phyloP scores from a whole-genome alignment of 2,113 vertebrate species.

The Procavia capensis region DNA sequence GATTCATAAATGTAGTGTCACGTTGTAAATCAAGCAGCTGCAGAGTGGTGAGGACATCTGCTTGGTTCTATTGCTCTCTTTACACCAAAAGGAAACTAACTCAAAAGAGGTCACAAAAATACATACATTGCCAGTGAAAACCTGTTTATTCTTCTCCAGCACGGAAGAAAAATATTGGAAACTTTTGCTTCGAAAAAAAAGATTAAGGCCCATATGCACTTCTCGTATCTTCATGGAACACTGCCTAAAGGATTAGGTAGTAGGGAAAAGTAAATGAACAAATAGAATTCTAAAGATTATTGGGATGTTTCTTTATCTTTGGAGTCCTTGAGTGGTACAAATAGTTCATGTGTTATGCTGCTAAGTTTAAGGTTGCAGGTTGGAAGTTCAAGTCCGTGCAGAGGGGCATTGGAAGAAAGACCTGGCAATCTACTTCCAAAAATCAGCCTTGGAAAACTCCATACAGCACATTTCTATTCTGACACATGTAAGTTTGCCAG shows the following conservation, averaged over 20 bases:
- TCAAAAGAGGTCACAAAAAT: slow-evolving; percentile 43
- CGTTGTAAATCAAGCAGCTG: slow-evolving; percentile 51
- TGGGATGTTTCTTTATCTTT: not conserved
- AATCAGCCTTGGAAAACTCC: not conserved
- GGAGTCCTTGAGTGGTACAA: not conserved
- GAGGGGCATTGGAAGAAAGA: not conserved
- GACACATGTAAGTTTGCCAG: not conserved
- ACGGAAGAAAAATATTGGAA: not conserved
- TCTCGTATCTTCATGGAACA: not conserved
- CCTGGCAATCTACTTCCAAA: not conserved
- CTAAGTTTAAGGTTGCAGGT: not conserved
- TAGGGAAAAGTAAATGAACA: not conserved
- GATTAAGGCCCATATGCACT: not conserved
- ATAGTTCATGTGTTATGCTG: not conserved
- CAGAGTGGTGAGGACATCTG: not conserved
- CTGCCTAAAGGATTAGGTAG: not conserved
- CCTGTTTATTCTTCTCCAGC: not conserved
- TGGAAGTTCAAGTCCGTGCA: not conserved
- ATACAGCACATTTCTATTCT: too few species aligned
- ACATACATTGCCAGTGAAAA: not conserved
- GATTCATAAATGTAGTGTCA: slow-evolving; percentile 36
- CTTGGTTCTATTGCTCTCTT: slow-evolving; percentile 13
- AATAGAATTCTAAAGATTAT: not conserved
- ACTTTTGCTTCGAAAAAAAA: slow-evolving; percentile 42
- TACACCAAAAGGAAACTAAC: not conserved